A percentile compares a stretch with the other conserved stretches of the same genome.
Evolutionary conservation across 53 echinoderm and acorn worm species (phyloP).

Genomic region (Crossaster papposus): DNA sequence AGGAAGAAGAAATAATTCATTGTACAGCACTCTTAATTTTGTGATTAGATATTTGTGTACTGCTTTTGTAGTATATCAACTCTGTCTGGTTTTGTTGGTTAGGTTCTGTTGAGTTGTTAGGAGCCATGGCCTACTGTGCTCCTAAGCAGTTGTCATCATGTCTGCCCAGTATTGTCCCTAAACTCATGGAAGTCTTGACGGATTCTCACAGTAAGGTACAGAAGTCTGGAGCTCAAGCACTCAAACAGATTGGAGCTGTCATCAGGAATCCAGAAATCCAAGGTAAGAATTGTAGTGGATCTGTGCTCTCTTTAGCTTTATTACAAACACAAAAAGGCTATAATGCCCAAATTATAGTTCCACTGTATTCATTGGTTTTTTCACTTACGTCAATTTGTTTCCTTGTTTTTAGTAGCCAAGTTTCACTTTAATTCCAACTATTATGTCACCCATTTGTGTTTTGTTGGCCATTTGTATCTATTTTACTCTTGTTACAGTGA

Average conservation of each 20-base stretch:
- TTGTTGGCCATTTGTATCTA: too few relatives aligned
- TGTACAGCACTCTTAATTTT: too few relatives aligned
- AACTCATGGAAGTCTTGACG: constrained; percentile 93
- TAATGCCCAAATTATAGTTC: too few relatives aligned
- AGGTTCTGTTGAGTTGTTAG: constrained; percentile 96
- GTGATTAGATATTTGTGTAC: too few relatives aligned
- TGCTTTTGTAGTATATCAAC: not conserved
- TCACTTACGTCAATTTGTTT: too few relatives aligned
- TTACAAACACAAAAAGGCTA: not conserved
- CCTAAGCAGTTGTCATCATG: constrained; percentile 98
- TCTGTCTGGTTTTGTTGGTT: not conserved
- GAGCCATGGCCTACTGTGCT: constrained; percentile 98
- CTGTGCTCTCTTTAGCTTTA: not conserved
- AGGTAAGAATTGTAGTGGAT: constrained; percentile 56
- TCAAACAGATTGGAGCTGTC: constrained; percentile 94
- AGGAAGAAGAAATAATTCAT: too few relatives aligned
- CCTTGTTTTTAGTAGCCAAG: too few relatives aligned
- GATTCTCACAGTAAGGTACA: constrained; percentile 98
- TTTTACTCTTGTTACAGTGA: not conserved
- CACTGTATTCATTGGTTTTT: too few relatives aligned
- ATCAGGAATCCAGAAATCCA: constrained; percentile 99
- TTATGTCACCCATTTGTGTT: too few relatives aligned
- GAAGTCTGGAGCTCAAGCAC: constrained; percentile 88
- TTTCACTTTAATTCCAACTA: too few relatives aligned
- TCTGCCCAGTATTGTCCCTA: constrained; percentile 97